Base-by-base conservation (phyloP, 2,113 vertebrate genomes). In the Heloderma charlesbogerti region DNA sequence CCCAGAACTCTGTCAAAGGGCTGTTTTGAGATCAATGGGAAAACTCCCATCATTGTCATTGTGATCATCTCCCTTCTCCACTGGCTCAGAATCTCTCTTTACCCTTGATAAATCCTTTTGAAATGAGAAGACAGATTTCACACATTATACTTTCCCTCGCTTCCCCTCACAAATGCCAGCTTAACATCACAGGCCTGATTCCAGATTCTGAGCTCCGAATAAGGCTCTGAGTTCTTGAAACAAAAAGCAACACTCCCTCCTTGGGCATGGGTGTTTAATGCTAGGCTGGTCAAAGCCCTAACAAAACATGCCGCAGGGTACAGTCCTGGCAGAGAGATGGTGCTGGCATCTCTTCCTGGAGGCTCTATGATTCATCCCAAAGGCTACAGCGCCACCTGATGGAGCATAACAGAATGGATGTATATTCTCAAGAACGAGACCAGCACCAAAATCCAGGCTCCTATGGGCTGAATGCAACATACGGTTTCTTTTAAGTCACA, bases 31-130 rank as follows among this genome's bases (percentile, higher is more conserved):
- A 92, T 93, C 95, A 86, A 83, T 57, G 91, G 92, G 48, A 80
- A 94, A 92, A 87, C 93, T 94, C 81, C 89, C 94, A 92, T 94
- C 95, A 94, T 95, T 93, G 94, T 94, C 89, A 60, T 75, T 25
- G 89, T 91, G 94, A 90, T 45, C 31, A 54, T 40, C 40, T 89
- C 83, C 54, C 54, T 85, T 85, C 40, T 66, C 37, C 34, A 6
- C 31, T 37, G 83, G 22, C 29, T 90, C 57, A 51, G 51, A 78
- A 77, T 90, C 72, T 84, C 94, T 85, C 31, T 78, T 91, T 80
- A n/a, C 63, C 81, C 69, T 84, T 54, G 75, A 87, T 34, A 88
- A 87, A 22, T 72, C 0, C 6, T 66, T 86, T 80, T 83, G 91
- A 71, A 90, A 94, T 88, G 25, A 60, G 5, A 71, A 45, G 10